Evolutionary conservation across 1,140 invertebrate genomes (phyloP), one percentile per base, ranked within the genome.

Genomic region (Spodoptera litura): DNA sequence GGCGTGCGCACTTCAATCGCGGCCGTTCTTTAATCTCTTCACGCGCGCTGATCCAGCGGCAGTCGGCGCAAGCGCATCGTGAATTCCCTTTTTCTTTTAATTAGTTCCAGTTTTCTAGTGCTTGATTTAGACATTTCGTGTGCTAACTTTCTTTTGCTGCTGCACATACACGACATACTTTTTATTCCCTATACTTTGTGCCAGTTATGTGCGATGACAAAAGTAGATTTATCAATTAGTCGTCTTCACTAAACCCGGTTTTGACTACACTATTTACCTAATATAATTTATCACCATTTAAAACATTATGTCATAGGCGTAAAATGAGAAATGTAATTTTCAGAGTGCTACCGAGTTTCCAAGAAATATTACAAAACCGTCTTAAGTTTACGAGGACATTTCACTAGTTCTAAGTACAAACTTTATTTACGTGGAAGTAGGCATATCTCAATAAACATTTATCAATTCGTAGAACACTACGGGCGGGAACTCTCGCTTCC

Each of bases 31-130:
- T 51, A 61, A 74, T 74, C 71, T 74, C 53, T 59, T 61, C 71
- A 74, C 71, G 71, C 68, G 27, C 52, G 25, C 6, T 38, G n/a
- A 13, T 38, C 31, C 38, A 3, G 52, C 3, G 12, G 56, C 70
- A 72, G 53, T 49, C 8, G 38, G 35, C 38, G 53, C 35, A 15
- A 11, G 15, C 13, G 55, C 62, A 44, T 74, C 53, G 55, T 58
- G 71, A 56, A 74, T n/a, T 58, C 9, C 38, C 71, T 44, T 49
- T 51, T 49, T 74, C 71, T 61, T 53, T 72, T 61, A 74, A 74
- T 74, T 74, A 74, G 35, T 51, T 49, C 10, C 55, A 74, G n/a
- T 59, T 61, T 74, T 51, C 38, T 38, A 49, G 12, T 74, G n/a
- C 20, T 25, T 61, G 25, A 9, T 31, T 74, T 74, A 27, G n/a